A percentile compares a stretch with the other conserved stretches of the same genome.
phyloP scores from a whole-genome alignment of 1,140 invertebrate species.

The Brachionus koreanus region DNA sequence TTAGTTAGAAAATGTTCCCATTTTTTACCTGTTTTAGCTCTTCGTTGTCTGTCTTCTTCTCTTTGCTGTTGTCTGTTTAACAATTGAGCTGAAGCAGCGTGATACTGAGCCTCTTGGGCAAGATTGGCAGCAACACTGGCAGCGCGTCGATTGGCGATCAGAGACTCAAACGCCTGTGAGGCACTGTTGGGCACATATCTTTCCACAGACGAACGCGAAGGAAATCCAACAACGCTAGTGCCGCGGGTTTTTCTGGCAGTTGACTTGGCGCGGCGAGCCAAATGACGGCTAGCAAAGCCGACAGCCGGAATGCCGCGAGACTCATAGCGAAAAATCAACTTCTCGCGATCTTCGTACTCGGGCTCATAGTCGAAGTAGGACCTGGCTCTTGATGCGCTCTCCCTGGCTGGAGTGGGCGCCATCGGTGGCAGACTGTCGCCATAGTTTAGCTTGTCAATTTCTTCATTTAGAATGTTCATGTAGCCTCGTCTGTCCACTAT shows the following conservation, averaged over 20 bases:
- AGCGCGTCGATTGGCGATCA: not conserved
- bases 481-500: slow-evolving; percentile 34
- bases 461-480: slow-evolving; percentile 39
- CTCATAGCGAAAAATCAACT: slow-evolving; percentile 27
- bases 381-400: not conserved
- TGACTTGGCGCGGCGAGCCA: slow-evolving; percentile 40
- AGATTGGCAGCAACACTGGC: slow-evolving; percentile 43
- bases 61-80: slow-evolving; percentile 12
- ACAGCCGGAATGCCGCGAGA: slow-evolving; percentile 2
- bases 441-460: slow-evolving; percentile 39
- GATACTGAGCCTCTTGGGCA: slow-evolving; percentile 10
- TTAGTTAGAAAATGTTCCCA: not conserved
- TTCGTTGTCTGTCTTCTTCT: slow-evolving; percentile 28
- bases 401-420: not conserved
- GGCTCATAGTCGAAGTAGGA: slow-evolving; percentile 32
- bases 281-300: slow-evolving; percentile 30
- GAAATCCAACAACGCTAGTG: slow-evolving; percentile 36
- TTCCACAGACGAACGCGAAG: slow-evolving; percentile 7
- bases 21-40: slow-evolving; percentile 41
- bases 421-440: slow-evolving; percentile 1
- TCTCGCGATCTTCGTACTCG: slow-evolving; percentile 28
- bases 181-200: slow-evolving; percentile 43
- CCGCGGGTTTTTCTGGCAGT: slow-evolving; percentile 15
- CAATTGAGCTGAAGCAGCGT: not conserved
- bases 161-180: slow-evolving; percentile 21